Evolutionary conservation across 2,797 vertebrate species (phyloP).

Genomic region (Onychomys arenicola): DNA sequence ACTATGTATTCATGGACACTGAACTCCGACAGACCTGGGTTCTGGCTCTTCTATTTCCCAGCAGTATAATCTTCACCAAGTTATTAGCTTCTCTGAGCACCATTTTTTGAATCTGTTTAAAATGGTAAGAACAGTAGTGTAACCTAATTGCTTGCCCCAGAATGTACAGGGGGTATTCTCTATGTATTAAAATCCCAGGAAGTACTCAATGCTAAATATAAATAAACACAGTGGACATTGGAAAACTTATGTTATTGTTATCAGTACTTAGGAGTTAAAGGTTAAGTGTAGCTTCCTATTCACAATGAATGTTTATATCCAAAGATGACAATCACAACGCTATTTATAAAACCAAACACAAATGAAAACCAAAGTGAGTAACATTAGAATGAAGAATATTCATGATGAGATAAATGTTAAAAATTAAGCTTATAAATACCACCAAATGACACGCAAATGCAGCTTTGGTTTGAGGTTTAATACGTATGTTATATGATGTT

Average conservation of each 20-base stretch:
- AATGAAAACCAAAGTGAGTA: neutral
- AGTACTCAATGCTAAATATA: neutral
- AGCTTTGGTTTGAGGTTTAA: neutral
- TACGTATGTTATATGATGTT: neutral
- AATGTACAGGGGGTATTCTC: neutral
- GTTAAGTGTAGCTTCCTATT: neutral
- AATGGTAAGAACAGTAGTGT: neutral
- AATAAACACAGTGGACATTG: neutral
- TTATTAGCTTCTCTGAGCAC: neutral
- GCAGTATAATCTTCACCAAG: neutral
- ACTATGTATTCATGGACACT: rapidly evolving
- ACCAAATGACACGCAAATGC: neutral
- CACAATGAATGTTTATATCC: neutral
- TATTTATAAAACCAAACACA: constrained; percentile 8
- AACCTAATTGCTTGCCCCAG: too few species aligned
- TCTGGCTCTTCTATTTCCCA: neutral
- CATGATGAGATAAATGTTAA: neutral
- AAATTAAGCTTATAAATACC: neutral
- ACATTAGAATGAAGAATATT: neutral
- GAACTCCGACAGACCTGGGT: neutral
- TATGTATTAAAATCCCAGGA: neutral
- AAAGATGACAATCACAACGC: neutral
- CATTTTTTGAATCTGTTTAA: neutral
- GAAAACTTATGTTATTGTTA: neutral
- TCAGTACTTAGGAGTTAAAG: neutral